Conservation (phyloP, 2,797 vertebrate species). For the Coluber constrictor region DNA sequence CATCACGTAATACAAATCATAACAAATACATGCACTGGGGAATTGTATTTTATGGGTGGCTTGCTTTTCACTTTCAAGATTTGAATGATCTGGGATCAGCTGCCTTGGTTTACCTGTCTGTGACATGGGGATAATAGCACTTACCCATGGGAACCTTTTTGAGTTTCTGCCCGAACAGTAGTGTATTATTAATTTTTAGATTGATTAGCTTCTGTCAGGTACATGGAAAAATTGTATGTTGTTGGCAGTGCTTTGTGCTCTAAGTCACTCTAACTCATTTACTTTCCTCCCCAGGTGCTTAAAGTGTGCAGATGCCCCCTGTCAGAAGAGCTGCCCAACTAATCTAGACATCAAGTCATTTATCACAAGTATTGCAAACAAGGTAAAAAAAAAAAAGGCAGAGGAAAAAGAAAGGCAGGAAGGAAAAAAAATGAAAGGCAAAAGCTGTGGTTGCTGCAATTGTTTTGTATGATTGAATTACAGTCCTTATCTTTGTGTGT, state of each 20-base stretch:
- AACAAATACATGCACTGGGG: neutral
- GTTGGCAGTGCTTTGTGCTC: conserved; percentile 25
- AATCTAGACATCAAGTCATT: conserved; percentile 93
- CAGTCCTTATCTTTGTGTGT: conserved; percentile 31
- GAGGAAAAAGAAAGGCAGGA: neutral
- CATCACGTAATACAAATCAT: neutral
- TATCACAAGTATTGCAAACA: conserved; percentile 92
- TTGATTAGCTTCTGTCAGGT: conserved; percentile 24
- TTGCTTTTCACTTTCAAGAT: conserved; percentile 4
- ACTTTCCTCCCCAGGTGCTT: conserved; percentile 79
- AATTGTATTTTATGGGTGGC: conserved; percentile 18
- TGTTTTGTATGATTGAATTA: conserved; percentile 36
- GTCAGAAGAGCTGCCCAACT: conserved; percentile 96
- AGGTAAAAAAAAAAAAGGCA: conserved; percentile 72
- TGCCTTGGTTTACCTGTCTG: conserved; percentile 22
- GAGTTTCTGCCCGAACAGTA: conserved; percentile 4
- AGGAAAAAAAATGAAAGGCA: neutral
- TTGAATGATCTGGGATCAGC: neutral
- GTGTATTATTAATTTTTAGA: conserved; percentile 24
- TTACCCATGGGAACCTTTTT: neutral
- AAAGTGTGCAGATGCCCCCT: conserved; percentile 93
- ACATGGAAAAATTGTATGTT: conserved; percentile 24
- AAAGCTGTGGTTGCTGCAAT: conserved; percentile 18
- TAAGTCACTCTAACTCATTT: conserved; percentile 37
- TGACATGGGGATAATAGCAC: conserved; percentile 22